Evolutionary conservation across 2,113 vertebrate genomes (phyloP).

Genomic region (Vicugna pacos): DNA sequence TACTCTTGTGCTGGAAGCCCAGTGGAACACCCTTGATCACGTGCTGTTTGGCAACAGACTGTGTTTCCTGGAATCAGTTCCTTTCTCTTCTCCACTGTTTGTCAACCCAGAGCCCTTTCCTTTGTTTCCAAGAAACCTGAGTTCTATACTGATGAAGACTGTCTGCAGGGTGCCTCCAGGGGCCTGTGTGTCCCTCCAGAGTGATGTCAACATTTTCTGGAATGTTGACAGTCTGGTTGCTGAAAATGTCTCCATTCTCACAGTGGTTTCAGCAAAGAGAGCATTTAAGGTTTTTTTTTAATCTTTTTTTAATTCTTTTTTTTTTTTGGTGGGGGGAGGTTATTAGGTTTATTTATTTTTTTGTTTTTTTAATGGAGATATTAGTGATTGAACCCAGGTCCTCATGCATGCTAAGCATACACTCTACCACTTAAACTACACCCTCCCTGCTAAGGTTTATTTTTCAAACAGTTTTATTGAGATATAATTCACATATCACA

Average conservation of each 20-base stretch:
- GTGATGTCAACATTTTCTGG: background rate
- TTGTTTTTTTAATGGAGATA: too few relatives aligned
- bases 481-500: background rate
- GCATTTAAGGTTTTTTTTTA: too few relatives aligned
- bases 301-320: too few relatives aligned
- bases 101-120: background rate
- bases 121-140: background rate
- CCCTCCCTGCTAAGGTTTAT: background rate
- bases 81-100: background rate
- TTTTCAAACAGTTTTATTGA: background rate
- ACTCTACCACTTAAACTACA: too few relatives aligned
- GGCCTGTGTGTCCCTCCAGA: background rate
- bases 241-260: background rate
- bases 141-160: background rate
- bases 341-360: too few relatives aligned
- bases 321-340: too few relatives aligned
- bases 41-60: background rate
- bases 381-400: too few relatives aligned
- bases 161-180: background rate
- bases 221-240: background rate
- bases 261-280: background rate
- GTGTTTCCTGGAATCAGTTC: background rate
- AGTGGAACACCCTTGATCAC: slow-evolving; percentile 38
- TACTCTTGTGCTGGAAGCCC: slow-evolving; percentile 95
- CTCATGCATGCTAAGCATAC: too few relatives aligned